Evolutionary conservation across 2,797 vertebrate species (phyloP), one percentile per base, ranked within the genome.

Genomic region (Anabas testudineus): DNA sequence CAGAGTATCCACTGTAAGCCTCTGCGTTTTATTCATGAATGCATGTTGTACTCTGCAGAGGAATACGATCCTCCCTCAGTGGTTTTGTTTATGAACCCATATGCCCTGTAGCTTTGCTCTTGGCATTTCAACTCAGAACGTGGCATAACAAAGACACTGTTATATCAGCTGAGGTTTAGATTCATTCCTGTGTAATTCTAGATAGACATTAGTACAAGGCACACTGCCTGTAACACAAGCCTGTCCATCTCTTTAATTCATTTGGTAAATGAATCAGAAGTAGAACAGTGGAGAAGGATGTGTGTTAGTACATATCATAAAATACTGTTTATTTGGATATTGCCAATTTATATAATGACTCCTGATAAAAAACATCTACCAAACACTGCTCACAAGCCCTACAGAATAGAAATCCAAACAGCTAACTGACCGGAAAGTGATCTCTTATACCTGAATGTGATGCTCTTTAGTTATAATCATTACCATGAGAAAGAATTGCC

Each of bases 1-100:
- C 65, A 70, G 41, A 0, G 55, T 80, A 76, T 71, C 82, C 37
- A 64, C 66, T 82, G 62, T 67, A 69, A 71, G 42, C 74, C 49
- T 61, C 67, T 10, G 62, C 67, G 74, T 78, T 65, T 80, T 87
- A 87, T 85, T 89, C 74, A 88, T 82, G 83, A 87, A 66, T 70
- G 81, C 60, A 61, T 49, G 65, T 71, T 75, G 78, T 26, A 43
- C 64, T 81, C 60, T 18, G n/a, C 37, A 41, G 30, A 72, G 87
- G 66, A 87, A 90, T 45, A 12, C 4, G 84, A 68, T 76, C 51
- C 47, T 74, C 47, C 30, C 57, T 67, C 60, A 15, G 14, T 65
- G 55, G 79, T 77, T 81, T 78, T 66, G 75, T 74, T 85, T 79
- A 53, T 63, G 51, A 75, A 42, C 63, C 51, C 37, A 18, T 61